phyloP scores from a whole-genome alignment of 2,888 invertebrate genomes.

The Palloptera scutellata region DNA sequence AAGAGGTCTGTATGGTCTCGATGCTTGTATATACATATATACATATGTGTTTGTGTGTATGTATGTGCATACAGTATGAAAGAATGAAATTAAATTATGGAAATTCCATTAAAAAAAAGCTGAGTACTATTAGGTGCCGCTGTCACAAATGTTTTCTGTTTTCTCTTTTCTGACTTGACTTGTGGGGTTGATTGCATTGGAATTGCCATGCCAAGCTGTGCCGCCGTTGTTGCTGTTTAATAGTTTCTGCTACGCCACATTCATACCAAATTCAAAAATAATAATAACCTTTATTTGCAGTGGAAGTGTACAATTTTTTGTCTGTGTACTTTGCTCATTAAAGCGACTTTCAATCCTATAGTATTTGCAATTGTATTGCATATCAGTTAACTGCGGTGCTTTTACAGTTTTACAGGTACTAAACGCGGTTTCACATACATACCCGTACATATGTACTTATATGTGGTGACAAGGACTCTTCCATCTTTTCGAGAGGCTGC shows the following conservation, averaged over 20 bases:
- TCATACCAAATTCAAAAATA: neutral
- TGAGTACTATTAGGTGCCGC: neutral
- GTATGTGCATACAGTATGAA: neutral
- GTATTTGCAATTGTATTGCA: too few species aligned
- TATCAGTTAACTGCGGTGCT: too few species aligned
- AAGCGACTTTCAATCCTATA: too few species aligned
- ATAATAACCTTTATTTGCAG: neutral
- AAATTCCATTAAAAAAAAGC: neutral
- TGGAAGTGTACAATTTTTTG: too few species aligned
- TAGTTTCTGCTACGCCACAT: neutral
- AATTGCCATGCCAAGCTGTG: neutral
- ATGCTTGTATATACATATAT: neutral
- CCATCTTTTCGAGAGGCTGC: too few species aligned
- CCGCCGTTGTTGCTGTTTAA: neutral
- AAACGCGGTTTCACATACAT: too few species aligned
- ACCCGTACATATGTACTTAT: too few species aligned
- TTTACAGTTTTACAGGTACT: too few species aligned
- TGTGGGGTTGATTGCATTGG: constrained; percentile 1
- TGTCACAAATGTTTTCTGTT: neutral
- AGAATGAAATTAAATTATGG: neutral
- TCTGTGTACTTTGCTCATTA: too few species aligned
- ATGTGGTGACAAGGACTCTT: too few species aligned
- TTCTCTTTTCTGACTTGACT: neutral
- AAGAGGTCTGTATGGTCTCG: neutral
- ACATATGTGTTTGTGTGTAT: neutral